Conservation (phyloP, 2,113 vertebrate genomes). For the Micromys minutus region DNA sequence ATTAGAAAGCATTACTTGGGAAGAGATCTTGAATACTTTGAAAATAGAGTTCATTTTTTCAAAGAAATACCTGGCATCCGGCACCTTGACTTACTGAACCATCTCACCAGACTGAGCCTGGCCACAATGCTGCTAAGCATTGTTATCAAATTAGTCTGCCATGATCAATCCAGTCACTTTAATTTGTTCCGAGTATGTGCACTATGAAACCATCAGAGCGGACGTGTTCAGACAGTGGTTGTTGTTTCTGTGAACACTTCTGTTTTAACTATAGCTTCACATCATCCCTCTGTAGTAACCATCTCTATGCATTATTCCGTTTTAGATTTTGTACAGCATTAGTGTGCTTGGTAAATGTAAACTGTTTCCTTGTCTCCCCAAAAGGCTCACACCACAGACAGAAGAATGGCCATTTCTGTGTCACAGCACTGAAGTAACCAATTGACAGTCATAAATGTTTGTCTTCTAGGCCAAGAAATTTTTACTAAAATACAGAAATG, state of each 20-base stretch:
- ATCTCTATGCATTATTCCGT: conserved; percentile 41
- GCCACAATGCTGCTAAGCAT: conserved; percentile 63
- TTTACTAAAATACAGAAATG: conserved; percentile 66
- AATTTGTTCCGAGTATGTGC: conserved; percentile 65
- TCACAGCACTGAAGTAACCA: conserved; percentile 28
- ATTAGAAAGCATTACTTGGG: conserved; percentile 47
- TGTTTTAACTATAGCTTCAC: conserved; percentile 44
- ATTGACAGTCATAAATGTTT: conserved; percentile 48
- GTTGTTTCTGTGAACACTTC: conserved; percentile 54
- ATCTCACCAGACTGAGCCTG: not conserved
- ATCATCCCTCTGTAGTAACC: conserved; percentile 35
- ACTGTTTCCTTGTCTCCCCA: not conserved
- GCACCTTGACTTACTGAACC: not conserved
- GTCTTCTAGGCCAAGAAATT: conserved; percentile 60
- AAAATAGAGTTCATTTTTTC: conserved; percentile 55
- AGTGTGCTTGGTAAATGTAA: conserved; percentile 10
- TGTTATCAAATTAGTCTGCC: conserved; percentile 51
- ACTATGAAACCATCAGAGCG: conserved; percentile 63
- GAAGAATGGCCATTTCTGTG: not conserved
- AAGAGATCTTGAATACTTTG: conserved; percentile 62
- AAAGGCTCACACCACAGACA: conserved; percentile 5
- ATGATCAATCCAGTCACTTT: conserved; percentile 62
- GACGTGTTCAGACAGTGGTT: conserved; percentile 57
- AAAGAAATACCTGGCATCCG: not conserved
- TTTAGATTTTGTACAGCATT: not conserved